Evolutionary conservation across 2,113 vertebrate genomes (phyloP).

Genomic region (Pelobates fuscus): DNA sequence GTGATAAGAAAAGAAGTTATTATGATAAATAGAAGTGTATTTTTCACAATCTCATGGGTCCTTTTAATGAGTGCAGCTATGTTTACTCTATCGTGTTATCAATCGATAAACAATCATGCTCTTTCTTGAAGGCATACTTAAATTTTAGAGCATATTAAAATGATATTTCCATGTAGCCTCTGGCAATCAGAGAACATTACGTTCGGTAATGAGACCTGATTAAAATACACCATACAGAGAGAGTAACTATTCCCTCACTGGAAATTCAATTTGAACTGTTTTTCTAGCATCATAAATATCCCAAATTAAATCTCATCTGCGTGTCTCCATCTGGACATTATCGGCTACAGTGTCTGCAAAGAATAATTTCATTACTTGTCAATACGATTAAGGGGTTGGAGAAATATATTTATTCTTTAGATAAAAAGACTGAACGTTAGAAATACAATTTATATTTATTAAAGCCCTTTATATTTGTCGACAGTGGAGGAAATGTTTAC

Average conservation of each 20-base stretch:
- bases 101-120: slow-evolving; percentile 2
- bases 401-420: slow-evolving; percentile 15
- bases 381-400: slow-evolving; percentile 8
- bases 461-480: neutral
- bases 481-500: no score
- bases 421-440: slow-evolving; percentile 19
- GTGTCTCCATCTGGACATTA: slow-evolving; percentile 40
- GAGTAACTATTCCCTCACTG: slow-evolving; percentile 16
- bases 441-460: neutral
- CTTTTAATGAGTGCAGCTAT: slow-evolving; percentile 11
- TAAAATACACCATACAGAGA: slow-evolving; percentile 25
- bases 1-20: no score
- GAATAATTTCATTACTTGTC: slow-evolving; percentile 21
- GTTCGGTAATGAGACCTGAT: slow-evolving; percentile 21
- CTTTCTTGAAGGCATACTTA: slow-evolving; percentile 11
- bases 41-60: neutral
- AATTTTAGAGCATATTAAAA: slow-evolving; percentile 37
- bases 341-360: slow-evolving; percentile 1
- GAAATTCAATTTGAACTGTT: slow-evolving; percentile 32
- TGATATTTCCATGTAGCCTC: slow-evolving; percentile 51
- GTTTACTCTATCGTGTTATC: neutral
- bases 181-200: neutral
- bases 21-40: no score
- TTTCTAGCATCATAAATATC: slow-evolving; percentile 38
- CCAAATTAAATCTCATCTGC: slow-evolving; percentile 29